Percentiles rank a stretch among this genome's conserved stretches.
phyloP scores from a whole-genome alignment of 2,797 vertebrate genomes.

The Poecilia picta region DNA sequence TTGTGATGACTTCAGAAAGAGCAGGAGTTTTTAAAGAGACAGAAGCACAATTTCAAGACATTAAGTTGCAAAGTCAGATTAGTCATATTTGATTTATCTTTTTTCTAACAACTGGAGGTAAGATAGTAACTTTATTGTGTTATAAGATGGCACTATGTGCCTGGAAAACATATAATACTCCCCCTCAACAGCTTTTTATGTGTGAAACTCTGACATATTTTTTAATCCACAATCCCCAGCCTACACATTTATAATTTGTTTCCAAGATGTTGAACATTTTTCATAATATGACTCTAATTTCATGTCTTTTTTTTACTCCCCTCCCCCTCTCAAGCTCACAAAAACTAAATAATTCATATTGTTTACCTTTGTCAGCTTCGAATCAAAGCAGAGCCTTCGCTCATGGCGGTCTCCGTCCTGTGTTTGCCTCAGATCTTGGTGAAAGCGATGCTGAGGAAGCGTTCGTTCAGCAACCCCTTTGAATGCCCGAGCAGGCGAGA shows the following conservation, averaged over 20 bases:
- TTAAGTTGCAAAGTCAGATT: too few relatives aligned
- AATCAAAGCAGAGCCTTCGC: background rate
- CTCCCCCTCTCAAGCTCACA: background rate
- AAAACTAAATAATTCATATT: slow-evolving; percentile 3
- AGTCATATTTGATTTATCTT: background rate
- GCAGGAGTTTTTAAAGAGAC: too few relatives aligned
- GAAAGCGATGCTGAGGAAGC: slow-evolving; percentile 96
- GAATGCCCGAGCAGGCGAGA: slow-evolving; percentile 86
- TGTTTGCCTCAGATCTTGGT: slow-evolving; percentile 88
- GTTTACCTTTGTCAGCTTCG: background rate
- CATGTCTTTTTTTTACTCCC: too few relatives aligned
- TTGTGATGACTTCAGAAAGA: too few relatives aligned
- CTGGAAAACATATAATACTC: too few relatives aligned
- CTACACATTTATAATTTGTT: background rate
- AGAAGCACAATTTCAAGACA: too few relatives aligned
- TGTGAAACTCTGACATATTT: background rate
- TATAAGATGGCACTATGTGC: too few relatives aligned
- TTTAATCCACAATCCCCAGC: background rate
- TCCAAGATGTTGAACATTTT: background rate
- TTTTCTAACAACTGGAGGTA: background rate
- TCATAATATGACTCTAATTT: background rate
- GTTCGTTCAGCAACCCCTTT: slow-evolving; percentile 95
- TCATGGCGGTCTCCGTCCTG: background rate
- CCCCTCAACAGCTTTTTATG: background rate
- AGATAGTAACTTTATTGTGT: too few relatives aligned